Evolutionary conservation across 2,888 invertebrate genomes (phyloP).

Genomic region (Strigamia transsilvanica): DNA sequence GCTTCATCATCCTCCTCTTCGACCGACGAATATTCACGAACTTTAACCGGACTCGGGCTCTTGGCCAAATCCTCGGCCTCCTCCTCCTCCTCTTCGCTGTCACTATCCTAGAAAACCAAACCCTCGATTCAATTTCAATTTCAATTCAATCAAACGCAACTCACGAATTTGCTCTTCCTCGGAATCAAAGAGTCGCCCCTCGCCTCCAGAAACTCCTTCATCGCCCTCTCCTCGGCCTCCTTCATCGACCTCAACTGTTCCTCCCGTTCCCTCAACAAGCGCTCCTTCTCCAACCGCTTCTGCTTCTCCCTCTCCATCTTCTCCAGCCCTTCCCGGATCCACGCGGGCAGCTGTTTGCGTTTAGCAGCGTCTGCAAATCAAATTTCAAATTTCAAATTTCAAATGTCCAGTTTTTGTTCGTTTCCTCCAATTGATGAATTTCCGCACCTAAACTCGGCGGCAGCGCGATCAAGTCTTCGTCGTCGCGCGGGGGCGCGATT

Average conservation of each 20-base stretch:
- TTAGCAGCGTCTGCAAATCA: constrained; percentile 78
- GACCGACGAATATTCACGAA: constrained; percentile 61
- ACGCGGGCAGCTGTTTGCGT: constrained; percentile 90
- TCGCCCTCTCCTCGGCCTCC: constrained; percentile 58
- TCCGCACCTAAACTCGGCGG: constrained; percentile 55
- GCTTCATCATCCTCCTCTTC: constrained; percentile 56
- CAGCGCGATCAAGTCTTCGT: constrained; percentile 37
- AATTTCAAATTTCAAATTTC: too few relatives aligned
- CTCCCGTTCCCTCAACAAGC: constrained; percentile 73
- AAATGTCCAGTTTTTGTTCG: too few relatives aligned
- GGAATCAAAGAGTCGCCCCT: constrained; percentile 66
- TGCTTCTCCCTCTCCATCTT: constrained; percentile 96
- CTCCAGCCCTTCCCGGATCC: constrained; percentile 96
- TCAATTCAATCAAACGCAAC: constrained; percentile 59
- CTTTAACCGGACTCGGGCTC: constrained; percentile 38
- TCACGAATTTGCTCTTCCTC: constrained; percentile 71
- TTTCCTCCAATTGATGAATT: too few relatives aligned
- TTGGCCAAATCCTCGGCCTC: constrained; percentile 62
- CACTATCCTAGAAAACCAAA: constrained; percentile 61
- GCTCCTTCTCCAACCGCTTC: constrained; percentile 82
- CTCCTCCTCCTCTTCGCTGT: constrained; percentile 65
- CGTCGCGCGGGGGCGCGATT: constrained; percentile 54
- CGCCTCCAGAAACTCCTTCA: constrained; percentile 63
- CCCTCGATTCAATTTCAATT: neutral
- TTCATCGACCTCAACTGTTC: constrained; percentile 63